A percentile compares a stretch with the other conserved stretches of the same genome.
phyloP scores from a whole-genome alignment of 2,888 invertebrate genomes.

The Ennomos erosarius region DNA sequence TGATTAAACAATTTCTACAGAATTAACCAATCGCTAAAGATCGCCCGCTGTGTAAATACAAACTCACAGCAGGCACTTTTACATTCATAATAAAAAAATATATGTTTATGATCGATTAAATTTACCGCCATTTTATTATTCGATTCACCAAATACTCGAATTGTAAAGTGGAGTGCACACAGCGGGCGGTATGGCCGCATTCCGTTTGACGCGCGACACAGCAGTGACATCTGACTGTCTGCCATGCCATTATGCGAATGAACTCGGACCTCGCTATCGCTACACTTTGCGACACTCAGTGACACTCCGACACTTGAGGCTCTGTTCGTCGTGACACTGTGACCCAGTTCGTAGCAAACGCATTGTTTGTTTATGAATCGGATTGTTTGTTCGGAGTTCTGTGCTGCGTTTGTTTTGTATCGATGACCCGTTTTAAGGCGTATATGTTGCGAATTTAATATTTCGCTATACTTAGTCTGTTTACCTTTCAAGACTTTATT shows the following conservation, averaged over 20 bases:
- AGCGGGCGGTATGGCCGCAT: constrained; percentile 46
- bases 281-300: constrained; percentile 51
- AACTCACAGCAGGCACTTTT: constrained; percentile 34
- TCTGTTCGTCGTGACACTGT: constrained; percentile 62
- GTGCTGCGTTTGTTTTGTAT: constrained; percentile 25
- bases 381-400: constrained; percentile 43
- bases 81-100: constrained; percentile 17
- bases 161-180: constrained; percentile 34
- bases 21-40: constrained; percentile 30
- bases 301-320: constrained; percentile 63
- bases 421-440: constrained; percentile 21
- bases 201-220: constrained; percentile 46
- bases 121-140: constrained; percentile 37
- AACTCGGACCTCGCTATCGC: constrained; percentile 57
- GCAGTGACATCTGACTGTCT: constrained; percentile 49
- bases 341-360: constrained; percentile 65
- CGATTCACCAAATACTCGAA: constrained; percentile 33
- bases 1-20: constrained; percentile 36
- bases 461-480: constrained; percentile 9
- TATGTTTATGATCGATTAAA: constrained; percentile 36
- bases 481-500: constrained; percentile 7
- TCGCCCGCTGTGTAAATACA: constrained; percentile 37
- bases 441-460: constrained; percentile 15
- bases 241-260: constrained; percentile 56
- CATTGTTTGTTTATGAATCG: constrained; percentile 65